Percentiles rank a stretch among this genome's conserved stretches.
Conservation (phyloP, 92 coral and sea anemone genomes). For the Parazoanthus swiftii region DNA sequence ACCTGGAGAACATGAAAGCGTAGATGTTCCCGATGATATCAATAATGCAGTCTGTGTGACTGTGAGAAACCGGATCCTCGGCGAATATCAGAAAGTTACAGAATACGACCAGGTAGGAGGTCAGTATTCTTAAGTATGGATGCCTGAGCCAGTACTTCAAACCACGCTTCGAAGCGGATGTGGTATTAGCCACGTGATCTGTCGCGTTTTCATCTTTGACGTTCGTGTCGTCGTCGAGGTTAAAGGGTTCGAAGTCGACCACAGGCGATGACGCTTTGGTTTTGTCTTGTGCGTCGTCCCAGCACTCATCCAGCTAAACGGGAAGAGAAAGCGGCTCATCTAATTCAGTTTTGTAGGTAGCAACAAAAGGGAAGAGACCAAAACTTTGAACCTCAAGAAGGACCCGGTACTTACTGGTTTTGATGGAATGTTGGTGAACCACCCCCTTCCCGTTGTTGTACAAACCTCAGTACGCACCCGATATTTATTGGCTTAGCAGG, state of each 20-base stretch:
- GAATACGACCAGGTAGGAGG: conserved; percentile 82
- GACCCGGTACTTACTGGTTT: too few species aligned
- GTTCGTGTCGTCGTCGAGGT: conserved; percentile 51
- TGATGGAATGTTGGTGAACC: too few species aligned
- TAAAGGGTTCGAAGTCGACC: conserved; percentile 43
- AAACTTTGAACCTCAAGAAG: too few species aligned
- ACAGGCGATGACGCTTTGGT: background rate
- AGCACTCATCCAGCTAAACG: conserved; percentile 7
- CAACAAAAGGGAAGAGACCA: too few species aligned
- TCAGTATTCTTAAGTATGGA: conserved; percentile 74
- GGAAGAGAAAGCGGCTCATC: background rate
- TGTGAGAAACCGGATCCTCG: conserved; percentile 91
- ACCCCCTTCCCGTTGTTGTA: too few species aligned
- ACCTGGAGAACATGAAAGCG: conserved; percentile 79
- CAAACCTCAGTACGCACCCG: too few species aligned
- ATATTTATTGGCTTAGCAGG: too few species aligned
- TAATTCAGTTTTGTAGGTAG: background rate
- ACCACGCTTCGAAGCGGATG: conserved; percentile 41
- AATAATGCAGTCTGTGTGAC: conserved; percentile 78
- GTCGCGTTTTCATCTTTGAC: background rate
- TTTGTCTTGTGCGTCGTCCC: background rate
- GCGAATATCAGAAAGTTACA: conserved; percentile 87
- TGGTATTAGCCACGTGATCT: background rate
- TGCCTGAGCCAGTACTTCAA: conserved; percentile 78
- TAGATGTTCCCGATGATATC: conserved; percentile 87